phyloP scores from a whole-genome alignment of 1,140 invertebrate species.

The Aphaenogaster rudis region DNA sequence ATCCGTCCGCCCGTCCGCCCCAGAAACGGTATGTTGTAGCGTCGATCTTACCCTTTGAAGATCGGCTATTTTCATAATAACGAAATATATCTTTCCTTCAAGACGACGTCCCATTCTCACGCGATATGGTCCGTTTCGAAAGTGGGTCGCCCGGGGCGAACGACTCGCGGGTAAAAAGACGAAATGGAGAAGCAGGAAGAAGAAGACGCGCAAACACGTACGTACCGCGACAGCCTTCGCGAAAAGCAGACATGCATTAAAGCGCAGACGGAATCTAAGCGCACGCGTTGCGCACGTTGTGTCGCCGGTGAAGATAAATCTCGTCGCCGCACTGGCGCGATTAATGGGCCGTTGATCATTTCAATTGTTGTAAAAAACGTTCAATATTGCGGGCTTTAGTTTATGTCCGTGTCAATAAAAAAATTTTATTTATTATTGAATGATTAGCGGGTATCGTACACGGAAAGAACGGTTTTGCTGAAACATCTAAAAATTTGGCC shows the following conservation, averaged over 20 bases:
- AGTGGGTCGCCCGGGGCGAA: constrained; percentile 49
- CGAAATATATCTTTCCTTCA: constrained; percentile 52
- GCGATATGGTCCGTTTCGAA: constrained; percentile 51
- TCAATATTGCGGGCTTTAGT: background rate
- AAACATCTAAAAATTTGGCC: too few species aligned
- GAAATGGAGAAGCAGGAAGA: constrained; percentile 23
- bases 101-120: constrained; percentile 32
- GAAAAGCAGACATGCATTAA: constrained; percentile 31
- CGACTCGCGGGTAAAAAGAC: constrained; percentile 42
- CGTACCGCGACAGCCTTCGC: constrained; percentile 1
- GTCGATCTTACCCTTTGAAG: constrained; percentile 55
- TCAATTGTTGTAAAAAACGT: constrained; percentile 20
- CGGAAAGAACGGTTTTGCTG: too few species aligned
- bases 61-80: constrained; percentile 55
- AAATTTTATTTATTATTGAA: constrained; percentile 17
- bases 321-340: constrained; percentile 28
- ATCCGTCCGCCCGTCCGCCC: background rate
- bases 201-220: constrained; percentile 50
- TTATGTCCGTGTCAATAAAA: background rate
- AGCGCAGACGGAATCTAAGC: constrained; percentile 31
- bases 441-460: background rate
- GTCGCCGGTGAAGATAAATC: constrained; percentile 58
- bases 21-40: constrained; percentile 1
- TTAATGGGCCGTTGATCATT: constrained; percentile 62
- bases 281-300: background rate